Evolutionary conservation across 2,113 vertebrate species (phyloP), one percentile per base, ranked within the genome.

Genomic region (Pomatorhinus ruficollis): DNA sequence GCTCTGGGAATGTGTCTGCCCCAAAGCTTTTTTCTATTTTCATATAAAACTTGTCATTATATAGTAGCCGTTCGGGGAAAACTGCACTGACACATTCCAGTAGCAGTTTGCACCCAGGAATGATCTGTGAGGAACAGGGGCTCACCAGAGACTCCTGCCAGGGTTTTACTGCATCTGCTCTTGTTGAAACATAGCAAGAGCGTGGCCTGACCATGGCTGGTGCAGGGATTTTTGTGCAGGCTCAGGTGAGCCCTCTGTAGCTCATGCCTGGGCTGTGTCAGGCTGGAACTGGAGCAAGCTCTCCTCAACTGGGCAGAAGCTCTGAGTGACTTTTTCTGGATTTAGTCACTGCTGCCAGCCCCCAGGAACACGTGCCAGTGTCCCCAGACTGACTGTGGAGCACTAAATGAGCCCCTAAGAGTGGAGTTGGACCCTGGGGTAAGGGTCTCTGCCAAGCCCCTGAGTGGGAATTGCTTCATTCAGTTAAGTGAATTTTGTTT

Each of bases 41-140:
- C 79, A 30, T 93, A 30, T 42, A 64, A 66, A 92, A 86, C 35
- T 86, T 80, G 79, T 83, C 60, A 66, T 72, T 90, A 88, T 63
- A 3, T 8, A 63, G 64, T 8, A 63, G 64, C 53, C 47, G 28
- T 30, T 47, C 0, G 5, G 56, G 64, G 42, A 56, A 22, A n/a
- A 25, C 60, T 39, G 12, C 57, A 20, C 50, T 83, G 83, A 35
- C 18, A 0, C 31, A 2, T 78, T 92, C 50, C 20, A 4, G 80
- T 25, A 15, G 60, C 2, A 4, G 9, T 84, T 79, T 69, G 35
- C 59, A 66, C 75, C 50, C 75, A 45, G 63, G 40, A 52, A n/a
- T 6, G 70, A 22, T 50, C 81, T 37, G 2, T 64, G 45, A 57
- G 45, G 76, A 72, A 1, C 1, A 27, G 86, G 11, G 31, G 23